A percentile compares a stretch with the other conserved stretches of the same genome.
Evolutionary conservation across 2,797 vertebrate genomes (phyloP).

Genomic region (Sphenopsis melanotis): DNA sequence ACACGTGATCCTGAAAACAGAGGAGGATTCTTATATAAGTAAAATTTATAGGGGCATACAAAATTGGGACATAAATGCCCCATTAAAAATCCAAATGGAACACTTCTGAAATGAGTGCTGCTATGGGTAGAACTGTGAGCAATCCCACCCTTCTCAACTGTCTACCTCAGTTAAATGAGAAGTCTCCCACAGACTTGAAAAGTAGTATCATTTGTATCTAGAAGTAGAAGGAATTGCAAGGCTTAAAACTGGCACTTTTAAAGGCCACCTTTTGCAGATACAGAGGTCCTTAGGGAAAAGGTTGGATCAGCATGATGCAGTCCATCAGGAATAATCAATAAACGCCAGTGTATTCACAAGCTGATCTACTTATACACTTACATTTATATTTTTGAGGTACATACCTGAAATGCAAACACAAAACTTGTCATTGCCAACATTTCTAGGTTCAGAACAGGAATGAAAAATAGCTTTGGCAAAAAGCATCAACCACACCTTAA

Average conservation of each 20-base stretch:
- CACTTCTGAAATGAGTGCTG: background rate
- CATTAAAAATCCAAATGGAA: background rate
- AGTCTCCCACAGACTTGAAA: background rate
- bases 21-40: background rate
- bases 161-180: background rate
- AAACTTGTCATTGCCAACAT: background rate
- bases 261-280: background rate
- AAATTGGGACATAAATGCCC: background rate
- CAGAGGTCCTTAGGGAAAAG: background rate
- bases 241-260: background rate
- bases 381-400: background rate
- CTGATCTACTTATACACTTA: background rate
- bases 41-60: background rate
- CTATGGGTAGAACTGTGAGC: background rate
- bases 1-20: background rate
- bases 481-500: background rate
- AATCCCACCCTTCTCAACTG: background rate
- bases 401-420: background rate
- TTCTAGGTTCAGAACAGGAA: background rate
- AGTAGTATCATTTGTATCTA: background rate
- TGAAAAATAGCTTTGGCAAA: background rate
- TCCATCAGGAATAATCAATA: background rate
- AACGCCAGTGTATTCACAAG: background rate
- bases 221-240: background rate
- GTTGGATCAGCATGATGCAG: background rate